phyloP scores from a whole-genome alignment of 2,113 vertebrate genomes.

The Leiothrix lutea region DNA sequence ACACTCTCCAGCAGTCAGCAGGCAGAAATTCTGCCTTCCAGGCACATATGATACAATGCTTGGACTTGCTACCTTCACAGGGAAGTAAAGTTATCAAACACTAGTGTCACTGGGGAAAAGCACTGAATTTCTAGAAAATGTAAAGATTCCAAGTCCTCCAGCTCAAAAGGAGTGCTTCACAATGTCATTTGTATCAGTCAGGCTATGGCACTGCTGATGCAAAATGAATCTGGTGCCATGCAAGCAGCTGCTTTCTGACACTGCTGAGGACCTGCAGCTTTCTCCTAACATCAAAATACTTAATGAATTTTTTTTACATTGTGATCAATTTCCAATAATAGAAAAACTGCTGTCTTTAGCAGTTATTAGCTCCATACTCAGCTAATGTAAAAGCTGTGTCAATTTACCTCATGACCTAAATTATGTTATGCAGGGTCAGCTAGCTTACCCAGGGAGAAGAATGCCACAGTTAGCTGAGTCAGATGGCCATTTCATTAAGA shows the following conservation, averaged over 20 bases:
- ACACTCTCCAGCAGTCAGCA: neutral
- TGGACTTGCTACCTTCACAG: neutral
- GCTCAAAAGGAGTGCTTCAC: neutral
- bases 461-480: neutral
- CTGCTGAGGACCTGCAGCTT: neutral
- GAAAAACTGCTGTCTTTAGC: neutral
- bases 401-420: neutral
- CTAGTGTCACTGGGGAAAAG: neutral
- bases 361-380: neutral
- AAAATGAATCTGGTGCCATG: neutral
- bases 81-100: neutral
- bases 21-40: neutral
- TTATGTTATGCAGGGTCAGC: conserved; percentile 3
- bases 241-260: neutral
- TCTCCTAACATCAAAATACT: neutral
- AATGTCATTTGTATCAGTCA: neutral
- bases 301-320: neutral
- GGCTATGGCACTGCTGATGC: neutral
- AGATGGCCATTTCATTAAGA: neutral
- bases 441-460: neutral
- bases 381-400: neutral
- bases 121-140: neutral
- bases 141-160: neutral
- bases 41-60: neutral
- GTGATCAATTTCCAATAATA: neutral